phyloP scores from a whole-genome alignment of 2,797 vertebrate species.

The Periparus ater region DNA sequence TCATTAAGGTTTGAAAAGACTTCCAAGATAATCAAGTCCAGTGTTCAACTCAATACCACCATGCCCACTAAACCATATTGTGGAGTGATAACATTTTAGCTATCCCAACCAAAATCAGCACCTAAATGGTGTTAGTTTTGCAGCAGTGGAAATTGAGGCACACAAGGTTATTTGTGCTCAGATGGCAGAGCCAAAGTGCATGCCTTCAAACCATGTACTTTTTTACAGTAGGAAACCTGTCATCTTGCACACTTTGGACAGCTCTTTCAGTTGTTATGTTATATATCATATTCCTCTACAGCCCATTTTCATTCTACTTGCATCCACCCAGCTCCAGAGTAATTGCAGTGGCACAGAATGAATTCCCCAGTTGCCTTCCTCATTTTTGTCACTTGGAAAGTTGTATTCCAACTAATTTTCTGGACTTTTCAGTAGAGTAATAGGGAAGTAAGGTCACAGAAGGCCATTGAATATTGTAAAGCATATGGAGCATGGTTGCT shows the following conservation, averaged over 20 bases:
- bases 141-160: not conserved
- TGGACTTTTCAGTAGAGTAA: not conserved
- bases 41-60: not conserved
- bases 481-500: not conserved
- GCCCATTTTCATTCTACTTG: not conserved
- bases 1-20: too few species aligned
- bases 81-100: rapidly evolving
- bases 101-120: not conserved
- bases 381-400: not conserved
- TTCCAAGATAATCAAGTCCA: too few species aligned
- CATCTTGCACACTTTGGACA: not conserved
- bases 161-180: not conserved
- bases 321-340: not conserved
- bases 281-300: not conserved
- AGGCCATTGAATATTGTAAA: not conserved
- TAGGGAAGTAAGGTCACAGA: not conserved
- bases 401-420: not conserved
- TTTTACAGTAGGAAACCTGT: not conserved
- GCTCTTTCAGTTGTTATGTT: not conserved
- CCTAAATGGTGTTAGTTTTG: not conserved
- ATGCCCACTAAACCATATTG: not conserved
- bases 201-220: not conserved
- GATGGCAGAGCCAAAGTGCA: not conserved
- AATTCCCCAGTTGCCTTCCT: not conserved
- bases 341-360: not conserved